Evolutionary conservation across 2,113 vertebrate species (phyloP).

Genomic region (Anhinga rufa): DNA sequence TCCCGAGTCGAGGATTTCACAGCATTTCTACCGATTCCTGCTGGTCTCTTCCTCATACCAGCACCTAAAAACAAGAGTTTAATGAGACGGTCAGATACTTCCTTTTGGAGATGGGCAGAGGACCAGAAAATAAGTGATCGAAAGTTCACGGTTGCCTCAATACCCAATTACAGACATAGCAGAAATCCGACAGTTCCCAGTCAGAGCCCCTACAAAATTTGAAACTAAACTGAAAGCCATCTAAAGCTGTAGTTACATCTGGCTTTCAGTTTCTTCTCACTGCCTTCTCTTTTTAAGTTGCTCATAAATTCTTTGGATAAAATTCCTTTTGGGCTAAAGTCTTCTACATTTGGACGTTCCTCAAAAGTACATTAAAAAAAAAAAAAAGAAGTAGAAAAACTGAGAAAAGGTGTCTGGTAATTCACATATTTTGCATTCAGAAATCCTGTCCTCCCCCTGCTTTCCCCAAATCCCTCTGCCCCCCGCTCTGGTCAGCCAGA

Average conservation of each 20-base stretch:
- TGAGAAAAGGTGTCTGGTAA: background rate
- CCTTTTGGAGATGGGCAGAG: background rate
- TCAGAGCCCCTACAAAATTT: background rate
- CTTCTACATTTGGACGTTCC: background rate
- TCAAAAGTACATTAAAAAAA: background rate
- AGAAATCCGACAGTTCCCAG: background rate
- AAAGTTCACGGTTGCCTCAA: background rate
- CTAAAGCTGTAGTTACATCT: constrained; percentile 8
- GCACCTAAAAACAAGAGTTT: background rate
- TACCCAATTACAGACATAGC: background rate
- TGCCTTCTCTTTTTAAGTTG: constrained; percentile 46
- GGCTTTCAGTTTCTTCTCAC: constrained; percentile 37
- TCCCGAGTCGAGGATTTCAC: background rate
- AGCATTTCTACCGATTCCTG: background rate
- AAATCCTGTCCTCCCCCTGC: background rate
- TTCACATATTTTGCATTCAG: background rate
- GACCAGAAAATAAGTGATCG: constrained; percentile 1
- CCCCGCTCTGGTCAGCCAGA: background rate
- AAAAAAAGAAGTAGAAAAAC: background rate
- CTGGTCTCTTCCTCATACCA: background rate
- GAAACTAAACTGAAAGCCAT: constrained; percentile 16
- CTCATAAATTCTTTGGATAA: constrained; percentile 52
- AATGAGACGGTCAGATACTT: background rate
- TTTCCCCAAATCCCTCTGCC: background rate
- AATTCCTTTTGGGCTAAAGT: constrained; percentile 21